Evolutionary conservation across 2,888 invertebrate genomes (phyloP).

Genomic region (Brachynemurus nebulosus): DNA sequence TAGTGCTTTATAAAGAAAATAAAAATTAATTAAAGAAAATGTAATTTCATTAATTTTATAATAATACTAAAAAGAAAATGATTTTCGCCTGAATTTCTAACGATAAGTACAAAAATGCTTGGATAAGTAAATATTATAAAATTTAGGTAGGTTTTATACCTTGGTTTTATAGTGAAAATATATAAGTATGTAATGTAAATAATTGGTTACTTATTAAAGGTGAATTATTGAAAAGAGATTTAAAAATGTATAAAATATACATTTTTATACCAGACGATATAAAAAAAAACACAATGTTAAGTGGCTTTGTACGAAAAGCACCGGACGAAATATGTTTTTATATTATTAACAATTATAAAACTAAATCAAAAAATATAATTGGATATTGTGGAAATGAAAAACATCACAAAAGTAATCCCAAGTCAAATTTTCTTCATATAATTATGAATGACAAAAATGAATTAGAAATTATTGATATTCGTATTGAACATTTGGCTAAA

Average conservation of each 20-base stretch:
- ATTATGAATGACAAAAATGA: not conserved
- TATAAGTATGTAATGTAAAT: too few relatives aligned
- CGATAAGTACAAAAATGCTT: too few relatives aligned
- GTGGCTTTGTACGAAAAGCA: not conserved
- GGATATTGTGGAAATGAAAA: not conserved
- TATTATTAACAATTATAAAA: not conserved
- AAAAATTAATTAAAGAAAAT: too few relatives aligned
- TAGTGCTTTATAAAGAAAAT: too few relatives aligned
- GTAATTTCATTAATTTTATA: too few relatives aligned
- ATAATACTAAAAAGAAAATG: too few relatives aligned
- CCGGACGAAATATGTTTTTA: not conserved
- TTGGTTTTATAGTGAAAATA: too few relatives aligned
- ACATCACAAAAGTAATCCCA: not conserved
- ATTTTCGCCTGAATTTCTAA: too few relatives aligned
- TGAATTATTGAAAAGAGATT: too few relatives aligned
- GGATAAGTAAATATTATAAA: too few relatives aligned
- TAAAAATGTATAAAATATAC: conserved; percentile 3
- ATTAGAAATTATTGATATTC: not conserved
- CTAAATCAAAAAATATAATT: not conserved
- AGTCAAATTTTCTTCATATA: not conserved
- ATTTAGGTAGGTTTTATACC: too few relatives aligned
- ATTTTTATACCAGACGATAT: not conserved
- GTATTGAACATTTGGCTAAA: not conserved
- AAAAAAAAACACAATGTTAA: not conserved
- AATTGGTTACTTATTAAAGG: too few relatives aligned